Percentiles rank a stretch among this genome's conserved stretches.
phyloP scores from a whole-genome alignment of 2,113 vertebrate genomes.

The Phasianus colchicus region DNA sequence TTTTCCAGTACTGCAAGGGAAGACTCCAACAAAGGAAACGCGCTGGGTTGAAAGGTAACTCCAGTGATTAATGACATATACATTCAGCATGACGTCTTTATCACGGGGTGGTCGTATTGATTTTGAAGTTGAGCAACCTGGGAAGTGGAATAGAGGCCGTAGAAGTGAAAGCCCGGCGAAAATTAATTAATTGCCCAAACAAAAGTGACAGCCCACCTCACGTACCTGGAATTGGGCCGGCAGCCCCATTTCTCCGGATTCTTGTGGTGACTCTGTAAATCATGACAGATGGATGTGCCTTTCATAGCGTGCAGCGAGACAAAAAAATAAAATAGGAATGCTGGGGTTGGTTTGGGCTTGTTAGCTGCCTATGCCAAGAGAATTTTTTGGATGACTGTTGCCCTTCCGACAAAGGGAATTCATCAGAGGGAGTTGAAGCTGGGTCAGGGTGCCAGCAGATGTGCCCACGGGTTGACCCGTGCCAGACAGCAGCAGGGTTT shows the following conservation, averaged over 20 bases:
- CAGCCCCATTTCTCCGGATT: neutral
- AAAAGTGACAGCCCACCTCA: conserved; percentile 3
- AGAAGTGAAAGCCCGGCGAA: neutral
- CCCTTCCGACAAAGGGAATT: neutral
- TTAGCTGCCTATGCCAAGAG: neutral
- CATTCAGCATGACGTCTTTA: conserved; percentile 43
- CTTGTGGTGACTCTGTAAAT: neutral
- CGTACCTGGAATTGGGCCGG: neutral
- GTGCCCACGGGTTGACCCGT: neutral
- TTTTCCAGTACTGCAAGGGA: conserved; percentile 47
- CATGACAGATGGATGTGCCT: neutral
- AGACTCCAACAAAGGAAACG: conserved; percentile 47
- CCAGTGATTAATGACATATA: conserved; percentile 72
- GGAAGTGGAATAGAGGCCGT: neutral
- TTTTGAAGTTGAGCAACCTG: conserved; percentile 40
- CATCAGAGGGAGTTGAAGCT: fast-evolving
- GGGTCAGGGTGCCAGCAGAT: neutral
- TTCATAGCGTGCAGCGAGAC: neutral
- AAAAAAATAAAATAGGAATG: neutral
- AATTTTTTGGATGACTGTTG: neutral
- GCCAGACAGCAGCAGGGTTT: neutral
- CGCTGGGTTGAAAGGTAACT: conserved; percentile 67
- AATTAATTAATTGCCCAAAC: neutral
- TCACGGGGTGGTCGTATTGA: conserved; percentile 67
- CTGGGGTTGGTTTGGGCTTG: conserved; percentile 36